phyloP scores from a whole-genome alignment of 2,797 vertebrate genomes.

The Danio kyathit region DNA sequence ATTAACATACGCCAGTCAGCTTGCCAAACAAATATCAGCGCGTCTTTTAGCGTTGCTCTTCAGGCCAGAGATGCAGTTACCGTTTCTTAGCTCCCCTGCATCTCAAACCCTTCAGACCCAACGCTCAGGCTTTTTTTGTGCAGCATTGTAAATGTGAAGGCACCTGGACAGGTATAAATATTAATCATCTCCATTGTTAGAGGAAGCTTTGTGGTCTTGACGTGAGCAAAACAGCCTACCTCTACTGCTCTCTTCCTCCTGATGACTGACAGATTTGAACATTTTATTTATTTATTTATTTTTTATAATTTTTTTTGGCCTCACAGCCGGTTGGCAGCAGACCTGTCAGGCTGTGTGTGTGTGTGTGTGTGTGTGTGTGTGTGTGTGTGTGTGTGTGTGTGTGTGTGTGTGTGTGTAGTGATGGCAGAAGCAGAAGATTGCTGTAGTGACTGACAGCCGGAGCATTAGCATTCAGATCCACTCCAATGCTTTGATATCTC shows the following conservation, averaged over 20 bases:
- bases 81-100: conserved; percentile 17
- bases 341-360: conserved; percentile 56
- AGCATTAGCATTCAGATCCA: conserved; percentile 66
- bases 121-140: conserved; percentile 6
- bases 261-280: conserved; percentile 61
- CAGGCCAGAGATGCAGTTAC: conserved; percentile 37
- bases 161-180: conserved; percentile 65
- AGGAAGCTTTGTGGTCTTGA: conserved; percentile 57
- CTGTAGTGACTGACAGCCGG: conserved; percentile 62
- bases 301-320: not conserved
- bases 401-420: not conserved
- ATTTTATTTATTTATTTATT: conserved; percentile 4
- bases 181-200: conserved; percentile 64
- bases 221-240: conserved; percentile 57
- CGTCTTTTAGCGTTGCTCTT: conserved; percentile 21
- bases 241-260: conserved; percentile 30
- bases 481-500: conserved; percentile 62
- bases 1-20: conserved; percentile 41
- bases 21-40: conserved; percentile 22
- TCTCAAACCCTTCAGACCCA: conserved; percentile 43
- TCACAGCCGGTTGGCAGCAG: conserved; percentile 45
- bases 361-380: conserved; percentile 4
- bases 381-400: conserved; percentile 20
- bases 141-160: conserved; percentile 34
- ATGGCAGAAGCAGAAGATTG: conserved; percentile 56